Evolutionary conservation across 2,113 vertebrate species (phyloP), one percentile per base, ranked within the genome.

Genomic region (Saimiri boliviensis): DNA sequence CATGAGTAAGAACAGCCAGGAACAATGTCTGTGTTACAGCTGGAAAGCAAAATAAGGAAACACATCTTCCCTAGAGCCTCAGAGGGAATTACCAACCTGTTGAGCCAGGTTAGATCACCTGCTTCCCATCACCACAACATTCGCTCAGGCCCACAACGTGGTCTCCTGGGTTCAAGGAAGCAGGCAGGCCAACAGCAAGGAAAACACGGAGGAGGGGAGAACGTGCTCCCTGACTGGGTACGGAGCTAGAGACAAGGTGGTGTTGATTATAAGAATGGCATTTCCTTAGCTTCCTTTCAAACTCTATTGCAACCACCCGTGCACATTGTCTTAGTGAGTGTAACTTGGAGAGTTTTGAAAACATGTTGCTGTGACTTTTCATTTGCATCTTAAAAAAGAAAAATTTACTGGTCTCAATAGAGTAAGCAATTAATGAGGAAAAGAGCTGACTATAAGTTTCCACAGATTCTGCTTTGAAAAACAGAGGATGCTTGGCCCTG

Each of bases 341-440:
- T 94, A 96, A 83, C 27, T 74, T 80, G 58, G 91, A 93, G 81
- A 93, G 91, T 97, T 74, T 97, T 56, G 32, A 92, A 89, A 96
- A 89, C 2, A 2, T 52, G 54, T 70, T 3, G 23, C 86, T n/a
- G 35, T 30, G 74, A 54, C 83, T 95, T 91, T 93, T 86, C 76
- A 4, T 79, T 94, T 91, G 89, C 81, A 93, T 97, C 91, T 86
- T 95, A 95, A 93, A 94, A 97, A 30, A 79, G 96, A 96, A 79
- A 89, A 89, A 94, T 81, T 81, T 84, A 66, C 95, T 97, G 66
- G 97, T 76, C 89, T 95, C 93, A 82, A 81, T 2, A 11, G 94
- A 88, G 35, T 76, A 27, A 74, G 68, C 47, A 95, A 56, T 93
- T 90, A 79, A 89, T 92, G 94, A 96, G 96, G 94, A 79, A 97